Base-by-base conservation (phyloP, 2,113 vertebrate species). In the Girardinichthys multiradiatus region DNA sequence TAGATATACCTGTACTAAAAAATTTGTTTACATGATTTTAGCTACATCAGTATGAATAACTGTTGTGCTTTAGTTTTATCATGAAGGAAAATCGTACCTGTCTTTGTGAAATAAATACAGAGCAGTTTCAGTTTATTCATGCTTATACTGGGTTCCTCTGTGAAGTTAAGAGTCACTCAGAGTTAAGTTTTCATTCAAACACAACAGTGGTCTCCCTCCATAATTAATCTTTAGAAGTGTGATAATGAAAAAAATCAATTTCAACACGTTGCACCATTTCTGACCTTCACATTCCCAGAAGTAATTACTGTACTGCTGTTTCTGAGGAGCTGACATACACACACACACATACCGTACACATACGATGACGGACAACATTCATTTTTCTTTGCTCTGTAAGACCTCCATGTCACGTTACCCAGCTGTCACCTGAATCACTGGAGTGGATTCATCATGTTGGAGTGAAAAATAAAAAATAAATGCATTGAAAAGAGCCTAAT, bases 251-350 rank as follows among this genome's bases (percentile, higher is more conserved):
- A 45, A 65, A 29, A 21, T 15, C 0, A 10, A 33, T 17, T 33
- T 27, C 14, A 29, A 66, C 39, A 24, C 3, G 11, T 30, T n/a
- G 45, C 29, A 13, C 17, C 26, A 24, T 28, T 48, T 29, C 13
- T 67, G 39, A 54, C 65, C 28, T 65, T 51, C 45, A 67, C 28
- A 31, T 31, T 67, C 42, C 42, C 39, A 14, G 28, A 67, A 67
- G 65, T 48, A 51, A 67, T 67, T 30, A 30, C n/a, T 14, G 64
- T 48, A 15, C 24, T 45, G 63, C 2, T 24, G 42, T 54, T 31
- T 63, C 31, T 13, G 11, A 37, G 24, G 21, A 35, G 24, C 31
- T 12, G 19, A n/a, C 58, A 19, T 30, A 37, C 17, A 54, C 28
- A 67, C 26, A 48, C 64, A 17, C 21, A 21, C 48, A 51, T 6